phyloP scores from a whole-genome alignment of 2,113 vertebrate species.

The Elephantulus edwardii region DNA sequence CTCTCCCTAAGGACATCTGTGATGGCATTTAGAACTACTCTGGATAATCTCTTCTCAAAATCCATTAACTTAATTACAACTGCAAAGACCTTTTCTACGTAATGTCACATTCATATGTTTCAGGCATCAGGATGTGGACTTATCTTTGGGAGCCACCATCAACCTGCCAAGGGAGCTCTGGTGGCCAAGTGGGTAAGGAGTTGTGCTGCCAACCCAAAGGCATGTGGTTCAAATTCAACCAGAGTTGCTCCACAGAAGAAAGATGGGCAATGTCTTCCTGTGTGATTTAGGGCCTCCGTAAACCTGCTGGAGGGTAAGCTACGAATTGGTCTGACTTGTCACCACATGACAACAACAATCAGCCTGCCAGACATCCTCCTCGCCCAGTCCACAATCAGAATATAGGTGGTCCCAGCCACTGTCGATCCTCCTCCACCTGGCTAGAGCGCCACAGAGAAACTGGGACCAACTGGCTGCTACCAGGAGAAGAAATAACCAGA shows the following conservation, averaged over 20 bases:
- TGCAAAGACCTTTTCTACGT: slow-evolving; percentile 1
- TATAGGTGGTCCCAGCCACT: not conserved
- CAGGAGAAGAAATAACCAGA: not conserved
- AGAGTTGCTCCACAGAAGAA: too few species aligned
- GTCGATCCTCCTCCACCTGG: not conserved
- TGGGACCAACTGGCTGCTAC: not conserved
- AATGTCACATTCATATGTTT: not conserved
- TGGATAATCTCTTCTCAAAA: not conserved
- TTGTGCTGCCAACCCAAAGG: too few species aligned
- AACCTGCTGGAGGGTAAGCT: too few species aligned
- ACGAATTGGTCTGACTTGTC: too few species aligned
- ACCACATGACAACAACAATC: too few species aligned
- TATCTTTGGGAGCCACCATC: not conserved
- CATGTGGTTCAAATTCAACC: too few species aligned
- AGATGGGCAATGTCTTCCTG: too few species aligned
- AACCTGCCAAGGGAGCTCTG: too few species aligned
- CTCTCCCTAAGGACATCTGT: not conserved
- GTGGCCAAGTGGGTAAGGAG: too few species aligned
- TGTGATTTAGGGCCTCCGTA: too few species aligned
- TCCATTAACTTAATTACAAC: not conserved
- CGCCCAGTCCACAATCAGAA: not conserved
- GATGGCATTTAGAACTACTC: not conserved
- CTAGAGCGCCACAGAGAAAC: not conserved
- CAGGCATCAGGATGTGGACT: not conserved
- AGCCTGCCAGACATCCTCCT: not conserved